These are phyloP conservation scores for Allolobophora icterica DNA, from an alignment of 2,888 invertebrate genomes.

Conservation along the genomic window DNA sequence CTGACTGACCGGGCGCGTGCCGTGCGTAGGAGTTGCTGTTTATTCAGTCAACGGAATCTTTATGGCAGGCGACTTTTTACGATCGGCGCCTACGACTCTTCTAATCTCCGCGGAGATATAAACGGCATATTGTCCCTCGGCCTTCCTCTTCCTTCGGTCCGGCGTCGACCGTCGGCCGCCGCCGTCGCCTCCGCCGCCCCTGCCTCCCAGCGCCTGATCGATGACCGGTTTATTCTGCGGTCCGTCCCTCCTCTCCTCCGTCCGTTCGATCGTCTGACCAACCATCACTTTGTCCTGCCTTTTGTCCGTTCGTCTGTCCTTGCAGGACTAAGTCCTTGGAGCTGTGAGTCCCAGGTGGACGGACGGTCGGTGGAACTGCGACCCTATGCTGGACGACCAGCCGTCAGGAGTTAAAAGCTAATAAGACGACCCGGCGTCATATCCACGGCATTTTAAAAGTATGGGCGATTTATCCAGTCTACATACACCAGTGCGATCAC, in stretches of 20 bases:
- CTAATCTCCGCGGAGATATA: not conserved
- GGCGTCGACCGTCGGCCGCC: too few species aligned
- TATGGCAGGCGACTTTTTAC: not conserved
- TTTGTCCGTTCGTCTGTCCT: too few species aligned
- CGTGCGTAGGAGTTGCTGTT: not conserved
- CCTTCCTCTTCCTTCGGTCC: too few species aligned
- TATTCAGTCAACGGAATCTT: not conserved
- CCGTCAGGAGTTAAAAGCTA: not conserved
- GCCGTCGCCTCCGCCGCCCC: not conserved
- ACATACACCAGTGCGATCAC: too few species aligned
- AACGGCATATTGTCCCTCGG: slow-evolving; percentile 4
- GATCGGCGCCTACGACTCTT: not conserved
- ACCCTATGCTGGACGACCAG: too few species aligned
- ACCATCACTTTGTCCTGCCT: too few species aligned
- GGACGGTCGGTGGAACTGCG: not conserved
- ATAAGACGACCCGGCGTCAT: not conserved
- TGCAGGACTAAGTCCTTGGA: not conserved
- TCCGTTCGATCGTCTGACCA: too few species aligned
- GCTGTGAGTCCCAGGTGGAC: not conserved
- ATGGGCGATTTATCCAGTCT: not conserved
- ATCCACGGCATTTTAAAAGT: too few species aligned
- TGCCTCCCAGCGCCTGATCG: not conserved
- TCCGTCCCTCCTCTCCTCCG: not conserved
- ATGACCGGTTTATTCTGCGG: not conserved
- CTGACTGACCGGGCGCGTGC: not conserved